Evolutionary conservation across 64 coral and sea anemone genomes (phyloP).

Genomic region (Pachyseris speciosa): DNA sequence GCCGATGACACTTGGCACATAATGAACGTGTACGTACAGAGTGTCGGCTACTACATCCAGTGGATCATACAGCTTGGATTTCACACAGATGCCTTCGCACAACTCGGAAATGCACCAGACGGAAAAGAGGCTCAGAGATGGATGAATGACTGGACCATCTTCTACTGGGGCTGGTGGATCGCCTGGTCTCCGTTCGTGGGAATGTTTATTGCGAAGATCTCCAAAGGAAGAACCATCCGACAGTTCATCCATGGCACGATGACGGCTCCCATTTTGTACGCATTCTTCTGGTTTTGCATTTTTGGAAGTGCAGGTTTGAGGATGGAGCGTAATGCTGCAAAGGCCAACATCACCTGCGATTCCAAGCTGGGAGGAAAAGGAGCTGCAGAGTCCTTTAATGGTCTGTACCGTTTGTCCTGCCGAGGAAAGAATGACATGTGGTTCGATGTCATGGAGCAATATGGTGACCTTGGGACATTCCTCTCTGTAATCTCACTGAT

Average conservation of each 20-base stretch:
- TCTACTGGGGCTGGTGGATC: conserved; percentile 84
- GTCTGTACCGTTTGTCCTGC: conserved; percentile 54
- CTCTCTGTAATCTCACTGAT: conserved; percentile 30
- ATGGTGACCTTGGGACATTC: conserved; percentile 39
- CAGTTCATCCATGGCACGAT: conserved; percentile 49
- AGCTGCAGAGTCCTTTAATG: neutral
- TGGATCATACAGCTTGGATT: conserved; percentile 65
- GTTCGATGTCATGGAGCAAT: conserved; percentile 54
- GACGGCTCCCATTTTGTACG: conserved; percentile 54
- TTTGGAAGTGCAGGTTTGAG: conserved; percentile 56
- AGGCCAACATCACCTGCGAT: conserved; percentile 27
- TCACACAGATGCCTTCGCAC: conserved; percentile 75
- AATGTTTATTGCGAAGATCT: conserved; percentile 64
- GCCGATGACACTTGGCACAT: conserved; percentile 57
- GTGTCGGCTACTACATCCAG: conserved; percentile 52
- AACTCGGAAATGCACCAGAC: conserved; percentile 69
- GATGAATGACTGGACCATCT: conserved; percentile 75
- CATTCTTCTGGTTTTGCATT: conserved; percentile 68
- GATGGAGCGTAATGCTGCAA: conserved; percentile 47
- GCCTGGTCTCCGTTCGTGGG: conserved; percentile 74
- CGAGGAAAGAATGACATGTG: conserved; percentile 35
- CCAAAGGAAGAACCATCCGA: conserved; percentile 62
- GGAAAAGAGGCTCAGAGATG: conserved; percentile 38
- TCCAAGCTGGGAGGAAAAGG: conserved; percentile 19
- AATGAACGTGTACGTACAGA: conserved; percentile 68